phyloP scores from a whole-genome alignment of 2,797 vertebrate genomes.

The Psittacula derbiana region DNA sequence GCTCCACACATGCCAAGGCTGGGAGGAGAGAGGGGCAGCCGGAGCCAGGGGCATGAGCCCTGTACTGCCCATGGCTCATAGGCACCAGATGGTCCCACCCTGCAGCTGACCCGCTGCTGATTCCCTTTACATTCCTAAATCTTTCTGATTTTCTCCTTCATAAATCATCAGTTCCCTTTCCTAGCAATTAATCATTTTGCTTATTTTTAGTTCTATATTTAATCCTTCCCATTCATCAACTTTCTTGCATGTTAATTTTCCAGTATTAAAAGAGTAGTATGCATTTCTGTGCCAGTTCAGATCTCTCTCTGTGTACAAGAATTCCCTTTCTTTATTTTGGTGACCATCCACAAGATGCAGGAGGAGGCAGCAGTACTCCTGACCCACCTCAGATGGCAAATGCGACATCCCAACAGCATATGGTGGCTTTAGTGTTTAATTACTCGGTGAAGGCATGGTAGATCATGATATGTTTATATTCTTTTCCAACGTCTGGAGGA shows the following conservation, averaged over 20 bases:
- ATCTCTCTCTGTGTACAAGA: background rate
- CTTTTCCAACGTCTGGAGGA: background rate
- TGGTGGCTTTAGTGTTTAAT: background rate
- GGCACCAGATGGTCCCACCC: background rate
- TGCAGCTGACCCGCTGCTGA: background rate
- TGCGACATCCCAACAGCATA: background rate
- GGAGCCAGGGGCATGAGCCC: background rate
- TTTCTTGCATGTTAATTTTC: background rate
- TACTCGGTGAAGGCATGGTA: background rate
- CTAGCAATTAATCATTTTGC: conserved; percentile 22
- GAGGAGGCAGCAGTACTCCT: background rate
- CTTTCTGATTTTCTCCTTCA: background rate
- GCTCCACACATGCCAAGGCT: background rate
- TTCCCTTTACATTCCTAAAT: background rate
- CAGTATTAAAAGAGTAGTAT: background rate
- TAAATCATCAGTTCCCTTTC: conserved; percentile 48
- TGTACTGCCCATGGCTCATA: fast-evolving
- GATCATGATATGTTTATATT: background rate
- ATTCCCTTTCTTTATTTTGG: conserved; percentile 1
- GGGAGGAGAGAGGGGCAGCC: background rate
- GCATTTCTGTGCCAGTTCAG: background rate
- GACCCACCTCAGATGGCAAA: background rate
- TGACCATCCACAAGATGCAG: background rate
- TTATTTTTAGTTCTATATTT: conserved; percentile 56
- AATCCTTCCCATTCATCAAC: conserved; percentile 46